Evolutionary conservation across 2,113 vertebrate species (phyloP).

Genomic region (Petroica traversi): DNA sequence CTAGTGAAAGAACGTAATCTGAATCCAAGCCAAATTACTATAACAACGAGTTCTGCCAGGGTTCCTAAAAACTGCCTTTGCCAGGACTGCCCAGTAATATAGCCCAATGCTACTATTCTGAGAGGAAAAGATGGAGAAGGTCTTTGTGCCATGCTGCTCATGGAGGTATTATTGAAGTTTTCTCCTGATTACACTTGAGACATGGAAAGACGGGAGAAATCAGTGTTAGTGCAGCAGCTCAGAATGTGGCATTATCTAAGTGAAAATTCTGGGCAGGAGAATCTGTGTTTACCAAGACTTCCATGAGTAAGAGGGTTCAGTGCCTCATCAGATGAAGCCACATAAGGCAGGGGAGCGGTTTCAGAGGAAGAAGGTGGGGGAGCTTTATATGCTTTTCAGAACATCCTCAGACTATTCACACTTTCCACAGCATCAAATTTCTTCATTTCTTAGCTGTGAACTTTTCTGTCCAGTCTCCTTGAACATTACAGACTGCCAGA

Average conservation of each 20-base stretch:
- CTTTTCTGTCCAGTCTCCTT: not conserved
- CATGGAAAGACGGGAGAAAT: not conserved
- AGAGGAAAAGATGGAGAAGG: not conserved
- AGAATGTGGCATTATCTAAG: not conserved
- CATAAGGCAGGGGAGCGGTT: not conserved
- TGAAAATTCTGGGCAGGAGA: not conserved
- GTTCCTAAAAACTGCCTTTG: not conserved
- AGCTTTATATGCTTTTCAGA: not conserved
- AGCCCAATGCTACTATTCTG: not conserved
- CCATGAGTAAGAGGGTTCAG: not conserved
- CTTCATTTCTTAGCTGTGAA: not conserved
- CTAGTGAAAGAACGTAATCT: not conserved
- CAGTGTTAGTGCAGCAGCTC: not conserved
- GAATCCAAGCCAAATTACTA: not conserved
- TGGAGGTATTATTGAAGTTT: not conserved
- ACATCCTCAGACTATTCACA: not conserved
- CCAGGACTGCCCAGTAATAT: not conserved
- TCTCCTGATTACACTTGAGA: not conserved
- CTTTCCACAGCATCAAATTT: not conserved
- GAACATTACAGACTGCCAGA: not conserved
- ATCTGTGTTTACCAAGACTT: not conserved
- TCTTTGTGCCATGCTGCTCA: not conserved
- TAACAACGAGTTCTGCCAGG: not conserved
- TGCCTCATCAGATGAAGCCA: not conserved
- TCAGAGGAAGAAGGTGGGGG: not conserved